Percentiles rank a stretch among this genome's conserved stretches.
These are phyloP conservation scores for Condylura cristata DNA, from an alignment of 2,113 vertebrate genomes.

Conservation along the genomic window DNA sequence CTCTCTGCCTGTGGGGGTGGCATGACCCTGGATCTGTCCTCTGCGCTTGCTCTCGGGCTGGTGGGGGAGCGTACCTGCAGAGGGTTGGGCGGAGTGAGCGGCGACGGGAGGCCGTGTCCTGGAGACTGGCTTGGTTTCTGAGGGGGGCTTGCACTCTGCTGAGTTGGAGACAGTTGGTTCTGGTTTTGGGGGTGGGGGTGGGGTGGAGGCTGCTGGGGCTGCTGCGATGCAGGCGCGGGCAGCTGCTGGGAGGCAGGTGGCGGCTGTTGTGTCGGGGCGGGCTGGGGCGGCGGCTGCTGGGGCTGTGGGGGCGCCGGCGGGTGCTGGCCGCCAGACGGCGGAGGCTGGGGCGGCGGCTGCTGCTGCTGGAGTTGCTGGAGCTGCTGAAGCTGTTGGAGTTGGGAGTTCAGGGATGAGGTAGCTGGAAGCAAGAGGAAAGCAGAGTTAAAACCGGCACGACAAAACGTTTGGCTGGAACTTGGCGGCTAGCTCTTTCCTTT, in stretches of 20 bases:
- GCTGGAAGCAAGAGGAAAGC: conserved; percentile 85
- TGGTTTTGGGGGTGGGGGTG: conserved; percentile 88
- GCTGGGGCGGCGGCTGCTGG: conserved; percentile 82
- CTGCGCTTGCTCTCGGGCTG: rapidly evolving
- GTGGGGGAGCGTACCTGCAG: conserved; percentile 88
- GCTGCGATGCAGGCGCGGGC: conserved; percentile 81
- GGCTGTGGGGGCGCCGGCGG: conserved; percentile 77
- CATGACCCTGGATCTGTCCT: background rate
- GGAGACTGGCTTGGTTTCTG: conserved; percentile 95
- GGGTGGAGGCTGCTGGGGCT: conserved; percentile 86
- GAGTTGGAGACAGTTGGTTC: conserved; percentile 87
- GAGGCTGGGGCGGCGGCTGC: conserved; percentile 89
- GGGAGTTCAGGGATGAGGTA: conserved; percentile 99
- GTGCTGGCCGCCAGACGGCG: conserved; percentile 80
- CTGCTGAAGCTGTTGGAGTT: conserved; percentile 99
- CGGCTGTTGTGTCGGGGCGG: conserved; percentile 82
- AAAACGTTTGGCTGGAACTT: background rate
- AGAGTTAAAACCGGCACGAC: background rate
- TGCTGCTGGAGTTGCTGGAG: conserved; percentile 97
- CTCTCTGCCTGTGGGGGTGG: background rate
- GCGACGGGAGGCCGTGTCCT: conserved; percentile 93
- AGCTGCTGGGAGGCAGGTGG: conserved; percentile 81
- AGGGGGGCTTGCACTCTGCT: conserved; percentile 90
- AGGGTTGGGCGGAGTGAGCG: conserved; percentile 94
- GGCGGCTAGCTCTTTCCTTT: background rate